phyloP scores from a whole-genome alignment of 1,140 invertebrate species.

The Grapholita molesta region DNA sequence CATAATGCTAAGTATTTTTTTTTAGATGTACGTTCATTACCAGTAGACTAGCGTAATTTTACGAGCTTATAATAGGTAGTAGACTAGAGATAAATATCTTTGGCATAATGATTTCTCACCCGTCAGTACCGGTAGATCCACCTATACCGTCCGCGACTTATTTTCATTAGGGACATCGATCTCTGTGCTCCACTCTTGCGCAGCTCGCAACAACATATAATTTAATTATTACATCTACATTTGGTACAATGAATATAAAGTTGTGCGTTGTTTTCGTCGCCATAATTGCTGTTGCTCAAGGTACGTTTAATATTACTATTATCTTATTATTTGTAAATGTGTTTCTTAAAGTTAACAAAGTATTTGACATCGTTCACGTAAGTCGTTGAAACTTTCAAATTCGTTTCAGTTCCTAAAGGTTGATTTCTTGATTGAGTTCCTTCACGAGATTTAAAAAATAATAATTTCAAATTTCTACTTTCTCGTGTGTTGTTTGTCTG shows the following conservation, averaged over 20 bases:
- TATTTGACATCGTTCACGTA: too few species aligned
- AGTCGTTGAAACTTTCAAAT: too few species aligned
- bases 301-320: slow-evolving; percentile 40
- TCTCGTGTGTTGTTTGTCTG: too few species aligned
- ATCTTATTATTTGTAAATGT: neutral
- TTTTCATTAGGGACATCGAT: slow-evolving; percentile 39
- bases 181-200: slow-evolving; percentile 18
- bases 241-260: slow-evolving; percentile 42
- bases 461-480: too few species aligned
- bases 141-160: slow-evolving; percentile 42
- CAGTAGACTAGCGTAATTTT: neutral
- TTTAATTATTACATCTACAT: neutral
- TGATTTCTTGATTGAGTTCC: too few species aligned
- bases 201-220: slow-evolving; percentile 25
- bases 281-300: slow-evolving; percentile 43
- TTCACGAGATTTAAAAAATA: too few species aligned
- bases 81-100: neutral
- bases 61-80: neutral
- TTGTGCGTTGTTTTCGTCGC: slow-evolving; percentile 44
- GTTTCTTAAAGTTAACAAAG: too few species aligned
- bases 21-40: slow-evolving; percentile 26
- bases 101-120: slow-evolving; percentile 26
- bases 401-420: too few species aligned
- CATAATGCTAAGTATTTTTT: slow-evolving; percentile 19
- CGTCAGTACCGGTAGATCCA: slow-evolving; percentile 55